Evolutionary conservation across 2,888 invertebrate genomes (phyloP).

Genomic region (Gastracanthus pulcherrimus): DNA sequence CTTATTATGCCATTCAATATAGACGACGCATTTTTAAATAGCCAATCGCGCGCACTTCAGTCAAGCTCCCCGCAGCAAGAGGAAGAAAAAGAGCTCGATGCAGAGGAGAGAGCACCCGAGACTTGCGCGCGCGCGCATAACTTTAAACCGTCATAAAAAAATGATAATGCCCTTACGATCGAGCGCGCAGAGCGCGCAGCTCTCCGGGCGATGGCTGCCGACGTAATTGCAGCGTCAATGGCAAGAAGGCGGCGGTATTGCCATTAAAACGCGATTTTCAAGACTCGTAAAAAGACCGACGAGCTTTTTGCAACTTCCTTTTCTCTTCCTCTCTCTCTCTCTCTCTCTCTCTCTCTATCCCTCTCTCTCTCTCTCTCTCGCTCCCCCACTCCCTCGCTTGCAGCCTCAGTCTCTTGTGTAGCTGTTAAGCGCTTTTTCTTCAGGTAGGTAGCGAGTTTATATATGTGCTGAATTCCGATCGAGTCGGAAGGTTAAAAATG

Average conservation of each 20-base stretch:
- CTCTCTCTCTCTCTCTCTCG: too few relatives aligned
- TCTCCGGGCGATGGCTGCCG: background rate
- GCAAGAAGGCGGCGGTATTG: slow-evolving; percentile 56
- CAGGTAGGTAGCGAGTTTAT: too few relatives aligned
- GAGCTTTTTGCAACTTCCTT: slow-evolving; percentile 15
- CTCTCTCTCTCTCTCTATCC: too few relatives aligned
- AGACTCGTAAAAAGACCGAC: slow-evolving; percentile 28
- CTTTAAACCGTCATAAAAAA: slow-evolving; percentile 9
- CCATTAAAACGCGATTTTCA: slow-evolving; percentile 62
- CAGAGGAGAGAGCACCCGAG: slow-evolving; percentile 36
- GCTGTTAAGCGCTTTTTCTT: too few relatives aligned
- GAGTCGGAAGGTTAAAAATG: too few relatives aligned
- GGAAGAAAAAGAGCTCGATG: slow-evolving; percentile 30
- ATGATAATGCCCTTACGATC: slow-evolving; percentile 47
- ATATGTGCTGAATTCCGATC: too few relatives aligned
- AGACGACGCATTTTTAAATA: slow-evolving; percentile 5
- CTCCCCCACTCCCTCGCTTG: too few relatives aligned
- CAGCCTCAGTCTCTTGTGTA: too few relatives aligned
- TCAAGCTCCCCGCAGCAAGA: background rate
- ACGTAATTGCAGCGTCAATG: slow-evolving; percentile 59
- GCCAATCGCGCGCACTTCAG: slow-evolving; percentile 12
- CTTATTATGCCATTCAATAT: too few relatives aligned
- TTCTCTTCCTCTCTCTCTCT: slow-evolving; percentile 5
- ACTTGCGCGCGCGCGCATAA: slow-evolving; percentile 38
- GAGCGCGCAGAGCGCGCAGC: background rate